Evolutionary conservation across 2,888 invertebrate species (phyloP), one percentile per base, ranked within the genome.

Genomic region (Calameuta idolon): DNA sequence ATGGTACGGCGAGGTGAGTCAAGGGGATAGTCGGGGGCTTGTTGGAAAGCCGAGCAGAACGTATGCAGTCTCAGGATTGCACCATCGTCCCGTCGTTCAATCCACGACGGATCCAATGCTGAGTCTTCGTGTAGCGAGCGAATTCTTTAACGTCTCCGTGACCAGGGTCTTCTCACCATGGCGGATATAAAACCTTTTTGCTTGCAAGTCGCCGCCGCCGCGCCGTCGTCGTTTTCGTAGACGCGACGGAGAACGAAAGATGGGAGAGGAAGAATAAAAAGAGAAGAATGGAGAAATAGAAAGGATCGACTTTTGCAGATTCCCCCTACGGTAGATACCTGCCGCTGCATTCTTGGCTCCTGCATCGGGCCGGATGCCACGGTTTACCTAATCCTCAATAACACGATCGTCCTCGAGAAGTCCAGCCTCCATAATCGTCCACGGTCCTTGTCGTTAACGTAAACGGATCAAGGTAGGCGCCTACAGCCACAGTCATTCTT

Each of bases 341-440:
- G 85, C 85, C 55, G 55, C 55, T 82, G 86, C 86, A 85, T 85
- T 85, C 85, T 85, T 85, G 82, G 84, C 80, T 81, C 82, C 55
- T 81, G 83, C 83, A 84, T 85, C 84, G 86, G 86, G 84, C 85
- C 85, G 85, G 85, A 85, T 84, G 85, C 86, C 23, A 55, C 55
- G 55, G 55, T 55, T 55, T 55, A 55, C 55, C 55, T 55, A 55
- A 55, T 55, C 55, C 55, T 23, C 55, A 55, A 55, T 55, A 55
- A 23, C 55, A 9, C 23, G 55, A 55, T 55, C 55, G 55, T 55
- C 23, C 55, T 55, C 55, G 23, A 55, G 55, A 23, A 55, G 23
- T 35, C 55, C 55, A 9, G 55, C 55, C 23, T 55, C 55, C 55
- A 55, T 55, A 23, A 55, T 55, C 55, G 23, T 55, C 9, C 5